These are phyloP conservation scores for Heliconius himera DNA, from an alignment of 1,140 invertebrate genomes.

Conservation along the genomic window DNA sequence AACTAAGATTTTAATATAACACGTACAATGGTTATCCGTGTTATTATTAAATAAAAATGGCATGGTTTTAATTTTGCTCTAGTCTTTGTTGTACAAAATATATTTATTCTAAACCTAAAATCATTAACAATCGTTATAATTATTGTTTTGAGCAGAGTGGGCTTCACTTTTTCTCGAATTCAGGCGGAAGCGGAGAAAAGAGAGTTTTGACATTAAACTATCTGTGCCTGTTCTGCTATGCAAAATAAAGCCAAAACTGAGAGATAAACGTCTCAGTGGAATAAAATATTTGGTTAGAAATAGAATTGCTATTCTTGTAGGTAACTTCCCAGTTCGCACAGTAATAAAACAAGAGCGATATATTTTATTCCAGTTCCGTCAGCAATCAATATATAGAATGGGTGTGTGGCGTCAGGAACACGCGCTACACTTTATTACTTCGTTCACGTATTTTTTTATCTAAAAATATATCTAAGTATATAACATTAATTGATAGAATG, in stretches of 20 bases:
- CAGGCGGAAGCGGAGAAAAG: too few relatives aligned
- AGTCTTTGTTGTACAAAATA: neutral
- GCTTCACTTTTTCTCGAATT: too few relatives aligned
- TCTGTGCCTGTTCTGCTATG: too few relatives aligned
- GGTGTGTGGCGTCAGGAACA: conserved; percentile 8
- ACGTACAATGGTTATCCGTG: neutral
- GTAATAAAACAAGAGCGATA: neutral
- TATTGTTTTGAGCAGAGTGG: too few relatives aligned
- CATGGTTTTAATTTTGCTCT: neutral
- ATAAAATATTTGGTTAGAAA: neutral
- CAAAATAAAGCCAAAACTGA: too few relatives aligned
- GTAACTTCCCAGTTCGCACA: neutral
- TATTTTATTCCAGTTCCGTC: neutral
- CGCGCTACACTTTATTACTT: neutral
- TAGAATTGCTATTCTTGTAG: neutral
- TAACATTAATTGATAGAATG: neutral
- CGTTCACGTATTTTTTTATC: conserved; percentile 2
- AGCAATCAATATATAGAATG: conserved; percentile 1
- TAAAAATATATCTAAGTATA: neutral
- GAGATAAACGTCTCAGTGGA: neutral
- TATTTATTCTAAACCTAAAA: neutral
- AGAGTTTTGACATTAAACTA: too few relatives aligned
- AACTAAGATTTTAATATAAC: conserved; percentile 4
- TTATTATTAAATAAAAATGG: neutral
- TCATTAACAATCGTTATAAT: neutral